Evolutionary conservation across 1,140 invertebrate genomes (phyloP), one percentile per base, ranked within the genome.

Genomic region (Brachionus calyciflorus): DNA sequence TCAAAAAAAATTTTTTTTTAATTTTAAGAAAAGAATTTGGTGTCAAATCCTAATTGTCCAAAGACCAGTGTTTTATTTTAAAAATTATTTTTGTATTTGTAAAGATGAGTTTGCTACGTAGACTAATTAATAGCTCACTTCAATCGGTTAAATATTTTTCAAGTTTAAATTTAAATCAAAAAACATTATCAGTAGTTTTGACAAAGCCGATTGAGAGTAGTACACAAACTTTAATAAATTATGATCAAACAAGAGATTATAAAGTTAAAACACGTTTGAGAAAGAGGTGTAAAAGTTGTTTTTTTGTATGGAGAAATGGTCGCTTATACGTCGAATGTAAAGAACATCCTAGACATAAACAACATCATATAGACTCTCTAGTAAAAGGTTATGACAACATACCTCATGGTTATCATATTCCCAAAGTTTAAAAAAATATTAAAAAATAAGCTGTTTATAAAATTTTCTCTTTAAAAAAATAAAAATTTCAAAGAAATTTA

Each of bases 231-330:
- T 17, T 48, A 17, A 14, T 70, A 12, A 73, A 73, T 73, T 51
- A 51, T 9, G 30, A 53, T 30, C 69, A 73, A 28, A 17, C 9
- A 28, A 70, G 78, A 63, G 65, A 37, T 30, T 81, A 81, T 77
- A 90, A 90, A 83, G 83, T 88, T 5, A 88, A 87, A 81, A 88
- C 87, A 9, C 79, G 82, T 14, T 80, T 91, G 21, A 87, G 86
- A 78, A 83, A 87, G 55, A 85, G 91, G 33, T 93, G 91, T 81
- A 90, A 89, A 82, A 89, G 90, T 79, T 93, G 92, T 80, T 91
- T 90, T 80, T 88, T 91, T 81, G 88, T 91, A 12, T 84, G 86
- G 46, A 84, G 89, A 69, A 87, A 91, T 81, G 87, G 90, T 77
- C 86, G 90, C 40, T 80, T 89, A 78, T 91, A 89, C 84, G 88